Percentiles rank a stretch among this genome's conserved stretches.
These are phyloP conservation scores for Elaphurus davidianus DNA, from an alignment of 2,113 vertebrate genomes.

Conservation along the genomic window DNA sequence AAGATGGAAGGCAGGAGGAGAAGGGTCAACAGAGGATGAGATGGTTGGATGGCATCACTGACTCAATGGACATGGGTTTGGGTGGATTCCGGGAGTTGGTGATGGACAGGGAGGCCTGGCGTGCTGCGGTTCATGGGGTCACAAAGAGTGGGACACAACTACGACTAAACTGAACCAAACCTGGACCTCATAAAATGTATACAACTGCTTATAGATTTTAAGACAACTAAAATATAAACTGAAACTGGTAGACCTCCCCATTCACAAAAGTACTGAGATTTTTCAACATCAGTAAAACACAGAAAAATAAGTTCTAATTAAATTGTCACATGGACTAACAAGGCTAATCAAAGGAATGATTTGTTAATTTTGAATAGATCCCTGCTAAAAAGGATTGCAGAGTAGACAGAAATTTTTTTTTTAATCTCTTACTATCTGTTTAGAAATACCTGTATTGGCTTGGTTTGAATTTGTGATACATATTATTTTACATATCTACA, in stretches of 20 bases:
- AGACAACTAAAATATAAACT: neutral
- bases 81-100: neutral
- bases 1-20: neutral
- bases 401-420: neutral
- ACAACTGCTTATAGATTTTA: neutral
- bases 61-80: neutral
- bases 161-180: neutral
- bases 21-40: neutral
- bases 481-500: neutral
- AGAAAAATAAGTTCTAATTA: neutral
- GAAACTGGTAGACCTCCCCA: neutral
- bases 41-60: neutral
- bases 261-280: neutral
- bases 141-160: neutral
- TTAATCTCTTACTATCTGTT: neutral
- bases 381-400: neutral
- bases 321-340: neutral
- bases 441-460: neutral
- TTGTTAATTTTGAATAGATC: neutral
- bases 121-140: neutral
- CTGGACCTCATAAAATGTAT: neutral
- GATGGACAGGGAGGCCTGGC: neutral
- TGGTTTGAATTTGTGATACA: neutral
- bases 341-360: neutral
- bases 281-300: neutral